A percentile compares a stretch with the other conserved stretches of the same genome.
phyloP scores from a whole-genome alignment of 1,140 invertebrate genomes.

The Tribolium castaneum region DNA sequence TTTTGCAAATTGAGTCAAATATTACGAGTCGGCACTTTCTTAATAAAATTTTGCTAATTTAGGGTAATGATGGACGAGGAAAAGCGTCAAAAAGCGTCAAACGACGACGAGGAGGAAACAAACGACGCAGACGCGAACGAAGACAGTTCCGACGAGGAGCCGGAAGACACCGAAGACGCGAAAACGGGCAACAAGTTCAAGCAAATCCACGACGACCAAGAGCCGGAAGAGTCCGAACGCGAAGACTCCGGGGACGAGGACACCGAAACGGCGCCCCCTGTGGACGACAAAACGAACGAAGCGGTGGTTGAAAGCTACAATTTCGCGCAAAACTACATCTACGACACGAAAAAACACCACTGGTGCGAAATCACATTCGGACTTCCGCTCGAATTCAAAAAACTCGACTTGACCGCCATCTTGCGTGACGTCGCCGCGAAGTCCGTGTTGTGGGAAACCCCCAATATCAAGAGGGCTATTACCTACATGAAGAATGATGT shows the following conservation, averaged over 20 bases:
- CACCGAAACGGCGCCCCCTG: constrained; percentile 70
- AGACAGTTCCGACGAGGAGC: constrained; percentile 59
- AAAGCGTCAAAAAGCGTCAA: constrained; percentile 60
- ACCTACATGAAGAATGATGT: constrained; percentile 71
- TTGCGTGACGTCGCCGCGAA: constrained; percentile 79
- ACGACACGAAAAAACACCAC: constrained; percentile 76
- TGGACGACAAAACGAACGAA: constrained; percentile 79
- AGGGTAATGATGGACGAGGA: constrained; percentile 58
- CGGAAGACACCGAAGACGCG: constrained; percentile 69
- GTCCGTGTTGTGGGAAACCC: constrained; percentile 83
- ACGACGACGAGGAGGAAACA: constrained; percentile 70
- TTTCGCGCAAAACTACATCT: constrained; percentile 76
- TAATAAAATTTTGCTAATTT: not conserved
- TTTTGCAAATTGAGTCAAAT: no score
- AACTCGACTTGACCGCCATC: constrained; percentile 82
- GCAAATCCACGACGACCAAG: constrained; percentile 82
- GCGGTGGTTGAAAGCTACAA: constrained; percentile 64
- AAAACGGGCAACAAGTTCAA: constrained; percentile 70
- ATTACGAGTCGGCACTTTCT: no score
- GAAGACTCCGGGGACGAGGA: constrained; percentile 65
- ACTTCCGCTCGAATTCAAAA: constrained; percentile 74
- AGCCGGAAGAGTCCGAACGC: constrained; percentile 79
- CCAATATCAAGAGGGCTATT: constrained; percentile 86
- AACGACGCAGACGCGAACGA: constrained; percentile 64
- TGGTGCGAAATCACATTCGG: constrained; percentile 81